Base-by-base conservation (phyloP, 2,113 vertebrate genomes). In the Phalacrocorax carbo region DNA sequence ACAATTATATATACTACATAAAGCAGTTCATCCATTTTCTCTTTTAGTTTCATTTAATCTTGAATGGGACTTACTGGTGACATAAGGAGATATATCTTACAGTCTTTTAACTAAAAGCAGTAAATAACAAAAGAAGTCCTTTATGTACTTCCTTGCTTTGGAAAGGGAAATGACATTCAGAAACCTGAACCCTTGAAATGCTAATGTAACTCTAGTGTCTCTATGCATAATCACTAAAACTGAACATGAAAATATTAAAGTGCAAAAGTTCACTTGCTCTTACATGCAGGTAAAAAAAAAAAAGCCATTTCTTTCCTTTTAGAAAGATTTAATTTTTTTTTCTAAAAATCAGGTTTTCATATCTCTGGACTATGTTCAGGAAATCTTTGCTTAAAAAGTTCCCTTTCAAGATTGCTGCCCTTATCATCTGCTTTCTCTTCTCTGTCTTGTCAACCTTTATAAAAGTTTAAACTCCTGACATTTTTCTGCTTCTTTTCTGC, bases 401-500 rank as follows among this genome's bases (percentile, higher is more conserved):
- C 30, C 58, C 44, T 85, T 79, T 75, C n/a, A 82, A 36, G 71
- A 79, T 2, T 92, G 57, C 30, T 87, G 80, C 52, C 73, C 69
- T 95, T 86, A 92, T 88, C 94, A 91, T 23, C 61, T 79, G 27
- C 34, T 71, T 38, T 73, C 58, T 92, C 38, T 65, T 82, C 30
- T 44, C 40, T 81, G 22, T 42, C 38, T 92, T 81, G 36, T 76
- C 88, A 89, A 73, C 83, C 57, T 91, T 80, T 76, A 79, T 57
- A 82, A 54, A 92, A 91, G 52, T 79, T 94, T 88, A 69, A 92
- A 71, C 21, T 86, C 57, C 61, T 94, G 73, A 83, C 57, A 95
- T 95, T 94, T 94, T 94, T 84, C 61, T 60, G 48, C 26, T 82
- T 68, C 60, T 79, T 60, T 71, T 76, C 51, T 84, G 32, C 77